Evolutionary conservation across 2,113 vertebrate genomes (phyloP).

Genomic region (Melanocharis versteri): DNA sequence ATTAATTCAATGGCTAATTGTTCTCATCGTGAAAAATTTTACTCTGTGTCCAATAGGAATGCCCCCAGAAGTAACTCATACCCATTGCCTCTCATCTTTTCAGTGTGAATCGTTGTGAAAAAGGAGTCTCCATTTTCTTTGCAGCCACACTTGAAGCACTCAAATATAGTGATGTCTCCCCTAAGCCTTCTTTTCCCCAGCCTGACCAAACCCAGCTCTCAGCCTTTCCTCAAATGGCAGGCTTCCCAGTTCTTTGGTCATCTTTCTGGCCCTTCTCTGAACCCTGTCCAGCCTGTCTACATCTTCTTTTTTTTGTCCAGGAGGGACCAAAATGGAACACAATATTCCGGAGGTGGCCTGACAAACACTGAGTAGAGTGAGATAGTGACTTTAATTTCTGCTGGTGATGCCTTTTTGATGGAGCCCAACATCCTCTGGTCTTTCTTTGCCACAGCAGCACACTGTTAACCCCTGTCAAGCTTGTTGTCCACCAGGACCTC

Average conservation of each 20-base stretch:
- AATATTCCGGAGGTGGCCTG: not conserved
- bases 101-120: not conserved
- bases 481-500: not conserved
- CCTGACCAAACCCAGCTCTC: not conserved
- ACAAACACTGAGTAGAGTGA: not conserved
- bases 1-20: not conserved
- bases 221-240: not conserved
- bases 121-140: not conserved
- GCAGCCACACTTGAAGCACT: not conserved
- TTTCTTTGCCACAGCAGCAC: not conserved
- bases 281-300: not conserved
- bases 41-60: not conserved
- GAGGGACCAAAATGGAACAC: not conserved
- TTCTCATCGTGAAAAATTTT: not conserved
- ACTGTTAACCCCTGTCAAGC: not conserved
- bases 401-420: not conserved
- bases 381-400: not conserved
- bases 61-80: not conserved
- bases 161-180: not conserved
- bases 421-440: not conserved
- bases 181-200: not conserved
- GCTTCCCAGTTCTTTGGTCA: not conserved
- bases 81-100: not conserved
- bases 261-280: not conserved
- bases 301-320: not conserved